Percentiles rank a stretch among this genome's conserved stretches.
Conservation (phyloP, 2,797 vertebrate species). For the Myiotriccus ornatus region DNA sequence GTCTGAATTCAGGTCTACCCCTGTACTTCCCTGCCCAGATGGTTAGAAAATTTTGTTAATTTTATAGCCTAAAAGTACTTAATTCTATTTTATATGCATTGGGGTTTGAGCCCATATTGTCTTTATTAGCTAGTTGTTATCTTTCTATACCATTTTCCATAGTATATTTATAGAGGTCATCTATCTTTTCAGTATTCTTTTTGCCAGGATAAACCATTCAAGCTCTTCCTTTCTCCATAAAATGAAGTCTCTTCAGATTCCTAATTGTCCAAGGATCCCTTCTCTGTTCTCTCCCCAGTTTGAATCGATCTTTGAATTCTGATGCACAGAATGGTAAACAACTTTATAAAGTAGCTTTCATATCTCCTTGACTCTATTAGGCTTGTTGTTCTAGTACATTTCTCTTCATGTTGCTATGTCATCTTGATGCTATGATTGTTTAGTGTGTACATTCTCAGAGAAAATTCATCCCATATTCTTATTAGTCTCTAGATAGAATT, state of each 20-base stretch:
- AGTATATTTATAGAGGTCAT: not conserved
- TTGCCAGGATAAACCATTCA: not conserved
- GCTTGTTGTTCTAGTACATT: not conserved
- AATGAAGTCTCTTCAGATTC: not conserved
- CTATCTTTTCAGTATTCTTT: not conserved
- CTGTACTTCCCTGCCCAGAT: not conserved
- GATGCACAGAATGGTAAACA: not conserved
- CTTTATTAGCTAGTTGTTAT: not conserved
- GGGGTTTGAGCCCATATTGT: not conserved
- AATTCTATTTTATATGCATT: not conserved
- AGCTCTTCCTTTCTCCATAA: not conserved
- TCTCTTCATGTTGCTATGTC: not conserved
- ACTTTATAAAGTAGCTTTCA: not conserved
- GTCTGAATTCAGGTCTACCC: not conserved
- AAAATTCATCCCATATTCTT: not conserved
- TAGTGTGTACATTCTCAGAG: not conserved
- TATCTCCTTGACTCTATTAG: not conserved
- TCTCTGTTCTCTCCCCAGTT: not conserved
- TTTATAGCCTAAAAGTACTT: not conserved
- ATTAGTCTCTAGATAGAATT: not conserved
- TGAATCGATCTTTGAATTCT: not conserved
- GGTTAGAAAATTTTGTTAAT: not conserved
- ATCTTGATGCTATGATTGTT: not conserved
- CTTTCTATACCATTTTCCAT: not conserved
- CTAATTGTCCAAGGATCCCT: not conserved